Evolutionary conservation across 2,888 invertebrate species (phyloP), one percentile per base, ranked within the genome.

Genomic region (Micoletzkya japonica): DNA sequence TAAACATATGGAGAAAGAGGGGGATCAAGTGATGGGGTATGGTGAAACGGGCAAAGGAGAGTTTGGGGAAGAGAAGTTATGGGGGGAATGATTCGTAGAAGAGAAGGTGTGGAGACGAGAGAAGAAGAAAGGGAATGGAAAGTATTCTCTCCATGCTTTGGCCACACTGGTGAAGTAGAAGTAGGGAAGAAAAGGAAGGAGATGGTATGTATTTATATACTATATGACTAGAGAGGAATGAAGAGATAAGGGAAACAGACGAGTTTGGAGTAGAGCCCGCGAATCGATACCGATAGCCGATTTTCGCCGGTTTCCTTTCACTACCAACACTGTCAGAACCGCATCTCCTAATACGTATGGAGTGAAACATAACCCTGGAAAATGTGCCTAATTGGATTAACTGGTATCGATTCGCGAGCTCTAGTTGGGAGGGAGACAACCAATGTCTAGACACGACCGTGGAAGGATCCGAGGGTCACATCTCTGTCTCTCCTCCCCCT

Each of bases 1-100:
- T 26, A 58, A 32, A 32, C 7, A 58, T 26, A 58, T 26, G 32
- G 59, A 58, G 32, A 58, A n/a, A 32, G 59, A 58, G 59, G 30
- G 30, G 34, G 59, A 58, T 7, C 10, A 32, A 58, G n/a, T 10
- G 59, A 58, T 26, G 34, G 59, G 30, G 59, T 14, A n/a, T 10
- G 59, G 30, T 14, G 34, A 32, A 58, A 32, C 17, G 59, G 34
- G 32, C 7, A 32, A 58, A 34, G 34, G 59, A 30, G 56, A 56
- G 56, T 17, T 10, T 10, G 26, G 56, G 56, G 14, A 24, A 56
- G 24, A 56, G 56, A 56, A 24, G 24, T 10, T 17, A 24, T 10
- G 26, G 56, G 26, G 24, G 56, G 24, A 56, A 24, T 10, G 56
- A 24, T 10, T 10, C 7, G 26, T 10, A 24, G 24, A 24, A 26